A percentile compares a stretch with the other conserved stretches of the same genome.
These are phyloP conservation scores for Nibea coibor DNA, from an alignment of 2,113 vertebrate species.

Conservation along the genomic window DNA sequence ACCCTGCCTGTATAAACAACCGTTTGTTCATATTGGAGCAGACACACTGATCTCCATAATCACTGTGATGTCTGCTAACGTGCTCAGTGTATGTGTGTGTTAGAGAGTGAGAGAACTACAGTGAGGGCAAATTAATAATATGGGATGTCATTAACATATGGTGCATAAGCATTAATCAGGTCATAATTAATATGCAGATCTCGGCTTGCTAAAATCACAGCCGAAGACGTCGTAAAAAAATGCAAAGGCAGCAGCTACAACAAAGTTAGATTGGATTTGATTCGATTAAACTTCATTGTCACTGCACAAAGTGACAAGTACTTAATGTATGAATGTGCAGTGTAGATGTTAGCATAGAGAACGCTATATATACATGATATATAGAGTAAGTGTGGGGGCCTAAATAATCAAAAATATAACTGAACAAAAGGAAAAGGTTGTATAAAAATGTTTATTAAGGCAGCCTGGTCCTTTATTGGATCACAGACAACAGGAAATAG, in stretches of 20 bases:
- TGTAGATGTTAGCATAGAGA: too few species aligned
- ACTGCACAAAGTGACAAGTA: too few species aligned
- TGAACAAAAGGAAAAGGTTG: too few species aligned
- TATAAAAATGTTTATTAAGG: background rate
- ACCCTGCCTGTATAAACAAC: conserved; percentile 46
- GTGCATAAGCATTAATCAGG: conserved; percentile 31
- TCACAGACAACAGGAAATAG: too few species aligned
- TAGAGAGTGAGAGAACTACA: conserved; percentile 14
- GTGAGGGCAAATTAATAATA: conserved; percentile 23
- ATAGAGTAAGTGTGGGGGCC: too few species aligned
- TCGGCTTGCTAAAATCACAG: conserved; percentile 12
- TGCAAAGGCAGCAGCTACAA: conserved; percentile 10
- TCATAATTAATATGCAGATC: conserved; percentile 48
- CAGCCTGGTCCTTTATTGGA: background rate
- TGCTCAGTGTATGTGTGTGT: conserved; percentile 3
- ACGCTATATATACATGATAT: too few species aligned
- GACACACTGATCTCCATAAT: conserved; percentile 59
- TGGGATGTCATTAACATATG: conserved; percentile 42
- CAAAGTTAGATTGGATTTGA: background rate
- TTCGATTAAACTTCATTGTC: too few species aligned
- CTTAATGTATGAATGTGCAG: too few species aligned
- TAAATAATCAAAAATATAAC: too few species aligned
- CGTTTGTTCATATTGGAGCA: conserved; percentile 43
- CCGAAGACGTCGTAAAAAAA: conserved; percentile 3
- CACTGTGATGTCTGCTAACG: conserved; percentile 43